Conservation (phyloP, 2,797 vertebrate genomes). For the Ctenochaetus hawaiiensis region DNA sequence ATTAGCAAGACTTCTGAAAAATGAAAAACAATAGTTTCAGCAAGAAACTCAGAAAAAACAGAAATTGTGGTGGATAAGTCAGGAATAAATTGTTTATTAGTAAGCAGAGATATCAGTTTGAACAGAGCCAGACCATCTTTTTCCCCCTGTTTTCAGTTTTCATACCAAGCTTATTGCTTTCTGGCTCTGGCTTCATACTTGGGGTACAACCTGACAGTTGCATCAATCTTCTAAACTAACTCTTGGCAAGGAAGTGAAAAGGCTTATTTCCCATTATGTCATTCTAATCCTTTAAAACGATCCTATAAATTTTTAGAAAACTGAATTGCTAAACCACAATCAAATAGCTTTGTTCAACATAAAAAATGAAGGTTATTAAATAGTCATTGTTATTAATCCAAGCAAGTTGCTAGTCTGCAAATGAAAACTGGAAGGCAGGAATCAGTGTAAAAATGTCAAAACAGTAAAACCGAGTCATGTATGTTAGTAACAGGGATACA, state of each 20-base stretch:
- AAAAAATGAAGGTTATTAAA: neutral
- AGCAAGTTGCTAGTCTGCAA: conserved; percentile 1
- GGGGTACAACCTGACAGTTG: neutral
- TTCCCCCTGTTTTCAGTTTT: neutral
- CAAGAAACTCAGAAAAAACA: neutral
- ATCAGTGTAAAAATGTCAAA: neutral
- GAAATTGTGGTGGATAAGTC: neutral
- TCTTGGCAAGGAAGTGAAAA: neutral
- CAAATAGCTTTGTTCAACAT: neutral
- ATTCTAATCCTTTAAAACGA: neutral
- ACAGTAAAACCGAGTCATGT: neutral
- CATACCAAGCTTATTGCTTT: neutral
- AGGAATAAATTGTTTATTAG: neutral
- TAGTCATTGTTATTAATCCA: neutral
- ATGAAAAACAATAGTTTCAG: too few species aligned
- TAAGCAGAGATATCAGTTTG: neutral
- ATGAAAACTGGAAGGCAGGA: neutral
- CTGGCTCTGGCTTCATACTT: neutral
- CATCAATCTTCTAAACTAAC: neutral
- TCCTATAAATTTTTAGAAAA: neutral
- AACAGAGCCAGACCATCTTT: neutral
- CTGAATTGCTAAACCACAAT: neutral
- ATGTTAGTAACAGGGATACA: too few species aligned
- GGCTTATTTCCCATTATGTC: neutral
- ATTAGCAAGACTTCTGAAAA: neutral